These are phyloP conservation scores for Drosophila gaucha DNA, from an alignment of 2,888 invertebrate genomes.

Conservation along the genomic window DNA sequence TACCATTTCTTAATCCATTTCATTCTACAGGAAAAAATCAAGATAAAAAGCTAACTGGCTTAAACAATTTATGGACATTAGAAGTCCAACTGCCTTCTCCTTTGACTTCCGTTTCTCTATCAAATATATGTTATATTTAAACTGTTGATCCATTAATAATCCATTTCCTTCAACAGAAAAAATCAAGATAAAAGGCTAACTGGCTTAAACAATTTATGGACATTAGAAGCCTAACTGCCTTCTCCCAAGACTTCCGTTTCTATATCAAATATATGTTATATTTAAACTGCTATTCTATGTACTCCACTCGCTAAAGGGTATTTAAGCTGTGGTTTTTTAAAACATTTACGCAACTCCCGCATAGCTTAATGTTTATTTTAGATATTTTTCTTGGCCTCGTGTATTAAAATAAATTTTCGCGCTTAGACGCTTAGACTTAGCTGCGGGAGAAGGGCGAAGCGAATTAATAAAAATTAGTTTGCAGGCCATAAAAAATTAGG, in stretches of 20 bases:
- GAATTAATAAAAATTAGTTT: constrained; percentile 80
- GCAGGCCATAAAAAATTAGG: constrained; percentile 76
- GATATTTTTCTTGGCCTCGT: constrained; percentile 1
- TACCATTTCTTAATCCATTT: no score
- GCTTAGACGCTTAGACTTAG: constrained; percentile 54
- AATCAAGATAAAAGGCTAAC: no score
- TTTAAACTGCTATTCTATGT: neutral
- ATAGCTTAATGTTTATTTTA: constrained; percentile 19
- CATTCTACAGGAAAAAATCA: no score
- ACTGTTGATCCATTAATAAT: no score
- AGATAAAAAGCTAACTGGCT: no score
- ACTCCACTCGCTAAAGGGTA: constrained; percentile 10
- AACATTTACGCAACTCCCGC: neutral
- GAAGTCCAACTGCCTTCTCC: no score
- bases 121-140: neutral
- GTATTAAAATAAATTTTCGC: constrained; percentile 68
- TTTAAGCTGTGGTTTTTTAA: constrained; percentile 5
- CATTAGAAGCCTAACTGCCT: no score
- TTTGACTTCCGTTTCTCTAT: no score
- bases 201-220: no score
- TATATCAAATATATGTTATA: neutral
- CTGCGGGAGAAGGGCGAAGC: constrained; percentile 16
- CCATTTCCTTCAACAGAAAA: no score
- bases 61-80: no score
- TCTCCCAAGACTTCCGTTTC: no score